Evolutionary conservation across 2,888 invertebrate genomes (phyloP), one percentile per base, ranked within the genome.

Genomic region (Listrodromus nycthemerus): DNA sequence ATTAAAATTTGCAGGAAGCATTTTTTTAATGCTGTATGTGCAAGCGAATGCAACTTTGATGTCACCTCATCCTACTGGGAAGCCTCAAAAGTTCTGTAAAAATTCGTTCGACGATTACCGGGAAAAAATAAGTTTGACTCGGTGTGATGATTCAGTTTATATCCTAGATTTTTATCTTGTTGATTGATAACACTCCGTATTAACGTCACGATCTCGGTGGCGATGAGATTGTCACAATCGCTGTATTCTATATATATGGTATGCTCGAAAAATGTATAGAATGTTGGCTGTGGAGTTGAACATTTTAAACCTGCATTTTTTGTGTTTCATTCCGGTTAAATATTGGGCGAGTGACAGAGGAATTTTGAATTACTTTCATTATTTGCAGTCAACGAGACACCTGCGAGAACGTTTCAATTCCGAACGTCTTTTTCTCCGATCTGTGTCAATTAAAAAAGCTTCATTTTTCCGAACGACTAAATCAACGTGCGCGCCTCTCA

Each of bases 1-100:
- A 69, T 24, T 3, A 75, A 52, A 10, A 75, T 79, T 65, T 69
- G 70, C 75, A 79, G 21, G 45, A 78, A 48, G n/a, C 79, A 65
- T 37, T 37, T 37, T 37, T 37, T 37, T 37, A 7, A 37, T 6
- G 30, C 5, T 37, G 6, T 37, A 7, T 37, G 7, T 5, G 37
- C 37, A 37, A 37, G 37, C 37, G 7, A 5, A 37, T 37, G 37
- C 37, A 37, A 37, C 8, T 37, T 7, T 37, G 37, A 52, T 19
- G 19, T 52, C 7, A 52, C 52, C 7, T 52, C 21, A 21, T 52
- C 21, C 6, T 21, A 30, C 3, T n/a, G 19, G 61, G 61, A 63
- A 55, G 61, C 37, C 33, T 24, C 55, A 41, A 13, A 19, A 19
- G 16, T 61, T 61, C 30, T 13, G 30, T 30, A 63, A 74, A 74